Evolutionary conservation across 2,797 vertebrate species (phyloP), one percentile per base, ranked within the genome.

Genomic region (Heteromormyrus szaboi): DNA sequence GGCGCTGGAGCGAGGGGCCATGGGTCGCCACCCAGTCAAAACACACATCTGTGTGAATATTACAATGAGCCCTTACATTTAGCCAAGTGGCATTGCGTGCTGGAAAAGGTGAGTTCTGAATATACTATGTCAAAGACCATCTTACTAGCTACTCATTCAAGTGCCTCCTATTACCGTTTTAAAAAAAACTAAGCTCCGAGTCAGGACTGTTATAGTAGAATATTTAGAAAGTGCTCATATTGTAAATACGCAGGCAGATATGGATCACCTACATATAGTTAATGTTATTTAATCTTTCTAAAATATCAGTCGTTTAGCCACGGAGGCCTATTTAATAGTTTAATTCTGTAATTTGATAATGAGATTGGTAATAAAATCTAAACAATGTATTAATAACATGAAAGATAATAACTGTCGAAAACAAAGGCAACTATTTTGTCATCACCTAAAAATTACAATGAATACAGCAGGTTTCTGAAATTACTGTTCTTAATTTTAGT

Each of bases 1-100:
- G 53, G 33, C 53, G 72, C 68, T 25, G 54, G 51, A 33, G 87
- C 89, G 89, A 54, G 85, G 89, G 91, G 89, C 87, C 87, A 76
- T 89, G 85, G 90, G 90, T 93, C 41, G 72, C 41, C 76, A 81
- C 86, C 90, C 25, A 56, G 90, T 93, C 91, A 65, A 87, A 93
- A 93, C 91, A 91, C 89, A 90, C 88, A 88, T 91, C 90, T 91
- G 90, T 90, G 90, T 90, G 91, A 89, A 91, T 90, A 88, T 92
- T 91, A 90, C 29, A 79, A 91, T 88, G 89, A 65, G 89, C 88
- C 89, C 87, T 89, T 92, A 93, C 86, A 89, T 93, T 94, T 93
- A 86, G 14, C 53, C 54, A 56, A 56, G 33, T 93, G 93, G 94
- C 92, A 91, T 93, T 59, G 41, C 88, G 86, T 89, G 83, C 44